Conservation (phyloP, 2,113 vertebrate species). For the Picathartes gymnocephalus region DNA sequence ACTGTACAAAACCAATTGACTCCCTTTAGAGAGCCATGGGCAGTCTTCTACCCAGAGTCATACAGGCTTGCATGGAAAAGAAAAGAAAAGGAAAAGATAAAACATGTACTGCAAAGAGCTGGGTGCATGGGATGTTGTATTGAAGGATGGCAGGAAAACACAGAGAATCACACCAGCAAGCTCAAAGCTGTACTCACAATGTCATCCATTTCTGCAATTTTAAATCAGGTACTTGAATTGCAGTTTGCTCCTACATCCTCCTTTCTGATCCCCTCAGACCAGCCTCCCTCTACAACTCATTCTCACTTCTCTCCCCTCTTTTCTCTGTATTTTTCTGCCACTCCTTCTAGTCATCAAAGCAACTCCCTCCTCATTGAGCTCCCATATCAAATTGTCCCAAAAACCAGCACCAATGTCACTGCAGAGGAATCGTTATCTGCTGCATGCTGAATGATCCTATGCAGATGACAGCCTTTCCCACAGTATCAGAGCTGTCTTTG, state of each 20-base stretch:
- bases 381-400: neutral
- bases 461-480: neutral
- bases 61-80: neutral
- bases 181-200: neutral
- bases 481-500: neutral
- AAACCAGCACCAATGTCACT: neutral
- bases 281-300: neutral
- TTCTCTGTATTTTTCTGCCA: neutral
- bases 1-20: neutral
- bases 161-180: neutral
- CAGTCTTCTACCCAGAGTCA: neutral
- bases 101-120: neutral
- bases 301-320: neutral
- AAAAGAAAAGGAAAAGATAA: neutral
- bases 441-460: neutral
- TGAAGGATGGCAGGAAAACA: neutral
- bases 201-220: neutral
- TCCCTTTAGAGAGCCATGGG: neutral
- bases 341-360: neutral
- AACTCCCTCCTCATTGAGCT: neutral
- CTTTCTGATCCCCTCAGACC: neutral
- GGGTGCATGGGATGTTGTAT: neutral
- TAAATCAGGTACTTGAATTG: neutral
- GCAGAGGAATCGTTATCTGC: neutral
- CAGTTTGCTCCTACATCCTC: neutral